Evolutionary conservation across 2,888 invertebrate species (phyloP).

Genomic region (Apodemia mormo): DNA sequence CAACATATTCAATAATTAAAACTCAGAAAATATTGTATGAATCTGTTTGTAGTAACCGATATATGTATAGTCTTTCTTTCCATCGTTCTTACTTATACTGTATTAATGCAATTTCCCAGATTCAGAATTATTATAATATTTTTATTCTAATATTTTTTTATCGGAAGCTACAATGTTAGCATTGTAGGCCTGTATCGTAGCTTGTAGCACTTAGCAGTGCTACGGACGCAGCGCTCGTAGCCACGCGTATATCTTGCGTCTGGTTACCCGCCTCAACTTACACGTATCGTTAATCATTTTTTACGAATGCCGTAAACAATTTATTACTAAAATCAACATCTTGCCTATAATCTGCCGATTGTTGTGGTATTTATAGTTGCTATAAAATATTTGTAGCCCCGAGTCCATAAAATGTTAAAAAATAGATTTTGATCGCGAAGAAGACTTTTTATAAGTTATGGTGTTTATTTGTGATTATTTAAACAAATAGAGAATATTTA

Average conservation of each 20-base stretch:
- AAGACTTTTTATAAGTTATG: neutral
- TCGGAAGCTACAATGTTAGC: constrained; percentile 3
- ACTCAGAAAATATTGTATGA: too few relatives aligned
- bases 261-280: constrained; percentile 50
- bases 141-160: too few relatives aligned
- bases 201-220: constrained; percentile 50
- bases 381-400: constrained; percentile 34
- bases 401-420: constrained; percentile 8
- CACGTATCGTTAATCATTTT: constrained; percentile 62
- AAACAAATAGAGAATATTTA: neutral
- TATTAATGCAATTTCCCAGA: too few relatives aligned
- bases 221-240: constrained; percentile 50
- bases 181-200: constrained; percentile 39
- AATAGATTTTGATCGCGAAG: neutral
- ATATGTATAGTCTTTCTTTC: too few relatives aligned
- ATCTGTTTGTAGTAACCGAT: too few relatives aligned
- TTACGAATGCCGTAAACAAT: constrained; percentile 61
- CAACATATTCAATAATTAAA: too few relatives aligned
- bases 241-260: constrained; percentile 53
- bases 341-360: constrained; percentile 30
- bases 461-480: neutral
- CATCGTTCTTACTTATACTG: too few relatives aligned
- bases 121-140: too few relatives aligned
- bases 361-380: constrained; percentile 40
- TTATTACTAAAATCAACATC: constrained; percentile 47